Evolutionary conservation across 2,888 invertebrate species (phyloP), one percentile per base, ranked within the genome.

Genomic region (Drosophila macrospina): DNA sequence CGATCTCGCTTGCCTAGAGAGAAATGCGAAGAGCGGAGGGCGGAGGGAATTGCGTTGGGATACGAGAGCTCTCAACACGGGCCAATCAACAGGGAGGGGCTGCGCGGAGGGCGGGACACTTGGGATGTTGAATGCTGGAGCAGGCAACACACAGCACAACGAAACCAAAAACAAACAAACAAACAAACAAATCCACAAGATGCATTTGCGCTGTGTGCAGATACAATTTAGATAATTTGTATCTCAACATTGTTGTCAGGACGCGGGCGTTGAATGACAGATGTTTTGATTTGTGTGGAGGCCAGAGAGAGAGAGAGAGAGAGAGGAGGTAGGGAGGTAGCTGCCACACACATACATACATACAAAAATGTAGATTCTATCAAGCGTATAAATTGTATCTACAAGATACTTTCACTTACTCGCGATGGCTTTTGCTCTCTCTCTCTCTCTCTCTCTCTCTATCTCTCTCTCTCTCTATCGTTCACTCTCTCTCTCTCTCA

Each of bases 181-280:
- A 75, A 72, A 75, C 54, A 70, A 73, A 65, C 61, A 74, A 60
- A 76, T 76, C 64, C 67, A 76, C 48, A 76, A 88, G 83, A 85
- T 89, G 89, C 83, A 89, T 89, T 89, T 73, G 83, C 69, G 36
- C 55, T 37, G 34, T 47, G 59, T 55, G 67, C 76, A 86, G 84
- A 89, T 89, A 88, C 90, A 89, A 88, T 89, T 89, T 86, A 89
- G 86, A 88, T 89, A 90, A 89, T 90, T 87, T 90, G 89, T 90
- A 88, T 78, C 86, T 89, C 87, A 89, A 81, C 88, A 80, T 76
- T 78, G 86, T 83, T 86, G 89, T 86, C 88, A 89, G 81, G 69
- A 71, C 42, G 78, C 67, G 55, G 41, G 75, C 66, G 85, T 73
- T 84, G 89, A 90, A 78, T 89, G 91, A 90, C 89, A 91, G 87